A percentile compares a stretch with the other conserved stretches of the same genome.
Conservation (phyloP, 1,140 invertebrate species). For the Mamestra configurata region DNA sequence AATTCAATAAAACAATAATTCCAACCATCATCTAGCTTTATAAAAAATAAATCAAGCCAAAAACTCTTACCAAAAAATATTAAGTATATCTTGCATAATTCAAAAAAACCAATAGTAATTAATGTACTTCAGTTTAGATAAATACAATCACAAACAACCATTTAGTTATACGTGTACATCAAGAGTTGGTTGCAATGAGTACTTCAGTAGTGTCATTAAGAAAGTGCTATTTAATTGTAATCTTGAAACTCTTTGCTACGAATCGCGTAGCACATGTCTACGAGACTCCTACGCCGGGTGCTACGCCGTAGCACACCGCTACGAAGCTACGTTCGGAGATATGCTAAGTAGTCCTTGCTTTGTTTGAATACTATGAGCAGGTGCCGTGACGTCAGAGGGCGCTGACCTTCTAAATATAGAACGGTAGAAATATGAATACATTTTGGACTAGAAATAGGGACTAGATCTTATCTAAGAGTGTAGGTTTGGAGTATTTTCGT, state of each 20-base stretch:
- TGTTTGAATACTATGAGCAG: slow-evolving; percentile 37
- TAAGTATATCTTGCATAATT: no score
- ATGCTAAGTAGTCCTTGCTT: slow-evolving; percentile 34
- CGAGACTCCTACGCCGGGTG: neutral
- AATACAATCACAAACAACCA: no score
- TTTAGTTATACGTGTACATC: no score
- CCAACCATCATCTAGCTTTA: no score
- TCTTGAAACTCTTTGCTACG: neutral
- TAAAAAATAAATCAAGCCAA: no score
- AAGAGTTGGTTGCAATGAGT: no score
- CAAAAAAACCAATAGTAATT: no score
- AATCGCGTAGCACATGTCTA: slow-evolving; percentile 25
- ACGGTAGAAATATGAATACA: neutral
- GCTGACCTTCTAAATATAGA: neutral
- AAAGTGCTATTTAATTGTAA: neutral
- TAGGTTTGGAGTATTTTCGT: neutral
- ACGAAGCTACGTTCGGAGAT: slow-evolving; percentile 26
- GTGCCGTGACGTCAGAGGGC: slow-evolving; percentile 9
- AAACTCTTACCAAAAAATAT: no score
- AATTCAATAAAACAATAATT: no score
- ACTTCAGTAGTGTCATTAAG: no score
- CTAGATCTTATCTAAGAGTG: neutral
- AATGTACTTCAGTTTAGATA: no score
- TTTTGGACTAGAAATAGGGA: neutral
- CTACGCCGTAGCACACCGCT: slow-evolving; percentile 41